A percentile compares a stretch with the other conserved stretches of the same genome.
Evolutionary conservation across 1,140 invertebrate genomes (phyloP).

Genomic region (Elysia chlorotica): DNA sequence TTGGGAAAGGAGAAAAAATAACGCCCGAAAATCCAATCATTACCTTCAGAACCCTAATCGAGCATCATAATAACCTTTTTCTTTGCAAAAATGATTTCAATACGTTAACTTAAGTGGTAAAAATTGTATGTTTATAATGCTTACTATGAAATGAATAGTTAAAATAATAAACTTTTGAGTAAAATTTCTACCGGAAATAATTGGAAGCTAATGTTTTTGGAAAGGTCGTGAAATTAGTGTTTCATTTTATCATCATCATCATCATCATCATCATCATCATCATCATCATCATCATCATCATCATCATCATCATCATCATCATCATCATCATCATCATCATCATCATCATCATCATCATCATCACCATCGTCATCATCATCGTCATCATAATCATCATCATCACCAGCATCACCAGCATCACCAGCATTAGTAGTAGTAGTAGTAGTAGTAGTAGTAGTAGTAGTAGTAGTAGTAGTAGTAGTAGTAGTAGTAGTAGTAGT

Average conservation of each 20-base stretch:
- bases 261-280: conserved; percentile 19
- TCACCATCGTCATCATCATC: conserved; percentile 3
- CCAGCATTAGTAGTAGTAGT: neutral
- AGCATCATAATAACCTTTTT: no score
- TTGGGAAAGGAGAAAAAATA: no score
- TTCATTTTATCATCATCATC: neutral
- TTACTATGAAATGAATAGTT: no score
- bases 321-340: conserved; percentile 11
- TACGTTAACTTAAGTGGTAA: no score
- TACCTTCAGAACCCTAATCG: no score
- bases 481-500: neutral
- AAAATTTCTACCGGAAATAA: no score
- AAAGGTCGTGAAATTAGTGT: neutral
- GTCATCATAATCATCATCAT: conserved; percentile 3
- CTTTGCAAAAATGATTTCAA: no score
- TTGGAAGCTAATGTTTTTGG: neutral
- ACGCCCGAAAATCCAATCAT: no score
- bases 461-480: neutral
- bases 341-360: conserved; percentile 9
- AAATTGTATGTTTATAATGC: no score
- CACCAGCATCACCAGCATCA: conserved; percentile 7
- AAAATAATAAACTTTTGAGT: no score
- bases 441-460: neutral
- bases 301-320: conserved; percentile 6
- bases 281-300: neutral